Evolutionary conservation across 2,888 invertebrate species (phyloP), one percentile per base, ranked within the genome.

Genomic region (Sphaerophoria taeniata): DNA sequence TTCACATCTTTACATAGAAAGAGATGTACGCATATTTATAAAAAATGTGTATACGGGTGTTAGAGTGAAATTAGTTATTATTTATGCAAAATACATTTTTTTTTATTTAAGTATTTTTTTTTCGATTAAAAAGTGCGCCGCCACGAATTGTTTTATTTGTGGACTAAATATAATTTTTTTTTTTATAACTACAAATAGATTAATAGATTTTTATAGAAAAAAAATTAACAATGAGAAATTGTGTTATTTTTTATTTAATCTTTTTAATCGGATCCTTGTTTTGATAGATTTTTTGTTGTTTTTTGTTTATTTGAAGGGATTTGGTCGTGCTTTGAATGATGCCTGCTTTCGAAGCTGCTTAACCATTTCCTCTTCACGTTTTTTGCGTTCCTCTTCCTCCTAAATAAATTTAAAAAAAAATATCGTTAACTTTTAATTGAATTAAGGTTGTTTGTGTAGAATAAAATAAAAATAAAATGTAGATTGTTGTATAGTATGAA

Each of bases 241-340:
- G 58, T 69, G 56, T 73, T 79, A 9, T 16, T 75, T 24, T 47
- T 75, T 75, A 11, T 47, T 75, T 56, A 55, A 9, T 74, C 75
- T 69, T 77, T 65, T 49, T 47, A 61, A 33, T 61, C 58, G 53
- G 76, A 82, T 80, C 77, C 82, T 74, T 79, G 61, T 47, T 39
- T 39, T 39, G 24, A 34, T 56, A 16, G n/a, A 45, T 1, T 24
- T 24, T 24, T 24, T 24, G 24, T 39, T 36, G 4, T 39, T 43
- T 5, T 70, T 74, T 79, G 55, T 78, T 87, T 89, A 89, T 87
- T 91, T 92, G 85, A 92, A 91, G 51, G 92, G 92, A 88, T 92
- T 92, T 87, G 90, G 92, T 88, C 90, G 90, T 73, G 92, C 92
- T 89, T 92, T 91, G 77, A 92, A 92, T 77, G 89, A 88, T 76